These are phyloP conservation scores for Serripes groenlandicus DNA, from an alignment of 2,888 invertebrate species.

Conservation along the genomic window DNA sequence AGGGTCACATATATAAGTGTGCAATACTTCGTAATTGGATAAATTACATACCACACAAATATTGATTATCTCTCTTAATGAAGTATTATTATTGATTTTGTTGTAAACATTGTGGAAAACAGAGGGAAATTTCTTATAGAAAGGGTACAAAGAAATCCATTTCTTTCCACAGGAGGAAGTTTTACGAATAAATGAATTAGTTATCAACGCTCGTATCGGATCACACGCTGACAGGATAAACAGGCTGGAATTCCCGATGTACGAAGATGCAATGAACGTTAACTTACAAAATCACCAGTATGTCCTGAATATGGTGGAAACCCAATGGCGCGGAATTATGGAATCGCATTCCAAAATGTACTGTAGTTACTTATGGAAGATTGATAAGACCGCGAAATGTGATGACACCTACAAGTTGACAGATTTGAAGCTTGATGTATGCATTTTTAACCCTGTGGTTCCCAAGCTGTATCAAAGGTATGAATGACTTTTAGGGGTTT, in stretches of 20 bases:
- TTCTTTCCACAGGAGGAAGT: slow-evolving; percentile 78
- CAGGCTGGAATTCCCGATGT: slow-evolving; percentile 83
- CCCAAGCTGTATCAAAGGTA: slow-evolving; percentile 78
- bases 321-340: slow-evolving; percentile 69
- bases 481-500: not conserved
- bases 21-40: too few relatives aligned
- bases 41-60: too few relatives aligned
- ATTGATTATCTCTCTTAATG: too few relatives aligned
- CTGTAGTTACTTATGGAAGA: slow-evolving; percentile 67
- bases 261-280: slow-evolving; percentile 82
- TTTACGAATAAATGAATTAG: slow-evolving; percentile 80
- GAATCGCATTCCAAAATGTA: slow-evolving; percentile 70
- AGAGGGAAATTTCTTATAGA: too few relatives aligned
- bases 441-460: slow-evolving; percentile 76
- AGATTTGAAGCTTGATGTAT: slow-evolving; percentile 68
- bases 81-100: too few relatives aligned
- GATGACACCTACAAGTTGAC: slow-evolving; percentile 21
- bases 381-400: slow-evolving; percentile 68
- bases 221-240: slow-evolving; percentile 84
- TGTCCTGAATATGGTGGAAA: slow-evolving; percentile 69
- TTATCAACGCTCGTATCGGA: slow-evolving; percentile 80
- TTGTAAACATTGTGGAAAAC: too few relatives aligned
- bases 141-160: too few relatives aligned
- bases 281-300: slow-evolving; percentile 80
- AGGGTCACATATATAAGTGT: too few relatives aligned